Conservation (phyloP, 1,140 invertebrate genomes). For the Orius insidiosus region DNA sequence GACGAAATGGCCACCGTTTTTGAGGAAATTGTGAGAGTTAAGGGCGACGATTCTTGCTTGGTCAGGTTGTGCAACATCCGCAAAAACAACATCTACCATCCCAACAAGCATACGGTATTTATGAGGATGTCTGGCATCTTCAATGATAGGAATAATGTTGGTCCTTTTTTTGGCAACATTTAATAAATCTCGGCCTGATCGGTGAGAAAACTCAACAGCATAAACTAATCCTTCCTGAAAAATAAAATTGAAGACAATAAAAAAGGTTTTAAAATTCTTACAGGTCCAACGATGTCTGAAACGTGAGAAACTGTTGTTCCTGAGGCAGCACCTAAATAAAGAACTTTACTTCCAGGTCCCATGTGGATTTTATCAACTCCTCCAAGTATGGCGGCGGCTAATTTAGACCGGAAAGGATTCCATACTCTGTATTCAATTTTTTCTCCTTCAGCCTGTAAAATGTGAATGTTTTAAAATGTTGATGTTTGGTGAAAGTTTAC, state of each 20-base stretch:
- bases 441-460: slow-evolving; percentile 46
- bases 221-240: slow-evolving; percentile 92
- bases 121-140: slow-evolving; percentile 96
- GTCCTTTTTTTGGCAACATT: slow-evolving; percentile 97
- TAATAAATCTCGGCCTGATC: slow-evolving; percentile 88
- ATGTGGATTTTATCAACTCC: slow-evolving; percentile 96
- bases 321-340: slow-evolving; percentile 96
- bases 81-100: slow-evolving; percentile 78
- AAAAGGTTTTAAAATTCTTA: slow-evolving; percentile 38
- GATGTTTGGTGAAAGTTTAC: slow-evolving; percentile 32
- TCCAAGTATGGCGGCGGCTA: slow-evolving; percentile 92
- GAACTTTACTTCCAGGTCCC: slow-evolving; percentile 82
- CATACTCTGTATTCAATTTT: slow-evolving; percentile 95
- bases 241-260: slow-evolving; percentile 8
- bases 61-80: slow-evolving; percentile 98
- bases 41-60: slow-evolving; percentile 95
- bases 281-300: slow-evolving; percentile 94
- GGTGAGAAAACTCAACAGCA: slow-evolving; percentile 89
- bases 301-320: slow-evolving; percentile 99
- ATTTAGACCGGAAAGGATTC: slow-evolving; percentile 98
- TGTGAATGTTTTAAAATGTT: slow-evolving; percentile 10
- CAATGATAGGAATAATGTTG: slow-evolving; percentile 98
- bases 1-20: slow-evolving; percentile 93
- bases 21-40: slow-evolving; percentile 93
- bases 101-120: slow-evolving; percentile 97